Base-by-base conservation (phyloP, 23 tunicate species). In the Aplidium turbinatum region DNA sequence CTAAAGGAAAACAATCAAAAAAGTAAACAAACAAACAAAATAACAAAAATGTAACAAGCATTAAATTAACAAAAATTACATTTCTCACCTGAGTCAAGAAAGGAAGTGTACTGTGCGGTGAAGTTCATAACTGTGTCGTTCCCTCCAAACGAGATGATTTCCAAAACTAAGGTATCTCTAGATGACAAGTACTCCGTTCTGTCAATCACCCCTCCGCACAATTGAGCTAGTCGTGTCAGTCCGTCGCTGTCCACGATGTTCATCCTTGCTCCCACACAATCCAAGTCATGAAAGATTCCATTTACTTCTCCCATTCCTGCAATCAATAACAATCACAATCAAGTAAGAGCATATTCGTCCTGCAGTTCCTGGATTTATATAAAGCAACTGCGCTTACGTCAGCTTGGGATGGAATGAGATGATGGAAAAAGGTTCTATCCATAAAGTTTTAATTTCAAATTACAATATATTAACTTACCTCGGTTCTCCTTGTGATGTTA, bases 61-160 rank as follows among this genome's bases (percentile, higher is more conserved):
- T n/a, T n/a, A n/a, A n/a, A n/a, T n/a, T n/a, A n/a, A n/a, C n/a
- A n/a, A n/a, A n/a, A n/a, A n/a, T n/a, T n/a, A n/a, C n/a, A n/a
- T n/a, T n/a, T n/a, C n/a, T n/a, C 11, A 82, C 80, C 73, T 48
- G 38, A 55, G 18, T 21, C 27, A 4, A 54, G 47, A 42, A 87
- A 87, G 13, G 96, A 88, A 4, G 96, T 88, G 83, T 57, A 81
- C 47, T 81, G 87, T 3, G 87, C 83, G 1, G 84, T 88, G 54
- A 88, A 88, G 30, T 78, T 81, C 36, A 88, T 20, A 21, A 75
- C 32, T 1, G 87, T 63, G 33, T 51, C 58, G 57, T 81, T 76
- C 28, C 96, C 96, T 18, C 96, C 96, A 4, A 60, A 27, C 27
- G 82, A 50, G 20, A 7, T 19, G n/a, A 81, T 57, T 16, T 51